Evolutionary conservation across 2,113 vertebrate genomes (phyloP).

Genomic region (Atherinomorus stipes): DNA sequence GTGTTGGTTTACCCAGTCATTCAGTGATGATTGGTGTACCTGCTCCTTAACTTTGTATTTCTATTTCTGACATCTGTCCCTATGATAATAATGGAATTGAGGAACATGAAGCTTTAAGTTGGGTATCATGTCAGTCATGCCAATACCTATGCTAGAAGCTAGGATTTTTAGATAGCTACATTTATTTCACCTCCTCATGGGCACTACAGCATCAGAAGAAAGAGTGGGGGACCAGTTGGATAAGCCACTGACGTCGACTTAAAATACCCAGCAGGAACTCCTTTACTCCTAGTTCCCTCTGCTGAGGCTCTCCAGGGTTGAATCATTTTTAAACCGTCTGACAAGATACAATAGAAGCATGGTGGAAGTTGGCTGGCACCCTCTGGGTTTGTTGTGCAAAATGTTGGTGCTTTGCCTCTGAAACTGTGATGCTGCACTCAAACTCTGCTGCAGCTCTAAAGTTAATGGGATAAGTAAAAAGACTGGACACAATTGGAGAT

Average conservation of each 20-base stretch:
- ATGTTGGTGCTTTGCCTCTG: slow-evolving; percentile 6
- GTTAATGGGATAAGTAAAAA: too few relatives aligned
- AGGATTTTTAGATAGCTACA: background rate
- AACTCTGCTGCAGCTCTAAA: background rate
- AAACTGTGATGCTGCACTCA: background rate
- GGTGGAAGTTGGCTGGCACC: background rate
- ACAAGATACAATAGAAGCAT: background rate
- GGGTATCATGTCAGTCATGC: background rate
- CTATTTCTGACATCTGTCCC: background rate
- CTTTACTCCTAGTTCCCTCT: background rate
- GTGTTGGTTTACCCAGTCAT: background rate
- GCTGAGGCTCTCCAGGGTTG: background rate
- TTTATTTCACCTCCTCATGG: background rate
- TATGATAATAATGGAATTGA: background rate
- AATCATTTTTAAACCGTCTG: slow-evolving; percentile 6
- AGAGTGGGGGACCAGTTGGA: slow-evolving; percentile 14
- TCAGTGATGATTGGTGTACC: too few relatives aligned
- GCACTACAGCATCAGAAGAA: background rate
- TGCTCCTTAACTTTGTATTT: background rate
- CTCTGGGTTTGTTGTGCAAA: slow-evolving; percentile 12
- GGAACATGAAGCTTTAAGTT: background rate
- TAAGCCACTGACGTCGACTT: background rate
- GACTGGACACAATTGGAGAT: too few relatives aligned
- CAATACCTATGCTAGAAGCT: background rate
- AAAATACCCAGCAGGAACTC: slow-evolving; percentile 30